Evolutionary conservation across 2,113 vertebrate genomes (phyloP).

Genomic region (Amblyopsis rosae): DNA sequence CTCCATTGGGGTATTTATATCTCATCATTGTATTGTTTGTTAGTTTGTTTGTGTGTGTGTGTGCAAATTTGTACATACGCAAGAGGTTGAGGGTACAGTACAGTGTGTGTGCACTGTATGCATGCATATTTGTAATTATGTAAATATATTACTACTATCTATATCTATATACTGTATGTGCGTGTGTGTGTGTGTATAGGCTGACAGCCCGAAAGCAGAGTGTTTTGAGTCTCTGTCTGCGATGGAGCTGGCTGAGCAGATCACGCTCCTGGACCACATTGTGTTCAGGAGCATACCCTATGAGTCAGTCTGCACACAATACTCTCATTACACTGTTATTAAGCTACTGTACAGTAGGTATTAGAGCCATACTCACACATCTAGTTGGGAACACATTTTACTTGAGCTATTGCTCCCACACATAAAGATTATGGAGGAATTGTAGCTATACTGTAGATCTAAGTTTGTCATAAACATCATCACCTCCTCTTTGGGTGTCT

Average conservation of each 20-base stretch:
- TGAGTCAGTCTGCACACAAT: constrained; percentile 81
- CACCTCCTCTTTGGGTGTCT: no score
- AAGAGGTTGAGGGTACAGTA: no score
- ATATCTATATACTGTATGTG: not conserved
- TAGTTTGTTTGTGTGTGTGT: constrained; percentile 7
- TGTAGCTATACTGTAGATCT: no score
- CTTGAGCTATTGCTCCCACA: no score
- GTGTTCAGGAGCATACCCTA: constrained; percentile 97
- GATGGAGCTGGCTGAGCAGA: constrained; percentile 97
- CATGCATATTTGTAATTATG: not conserved
- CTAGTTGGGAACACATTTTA: no score
- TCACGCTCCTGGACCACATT: constrained; percentile 93
- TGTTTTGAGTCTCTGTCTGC: constrained; percentile 93
- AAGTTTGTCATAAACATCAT: no score
- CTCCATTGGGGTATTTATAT: constrained; percentile 40
- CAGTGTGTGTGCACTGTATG: not conserved
- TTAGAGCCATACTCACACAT: no score
- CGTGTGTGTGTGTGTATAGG: constrained; percentile 64
- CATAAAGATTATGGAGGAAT: no score
- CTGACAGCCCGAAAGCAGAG: constrained; percentile 85
- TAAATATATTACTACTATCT: not conserved
- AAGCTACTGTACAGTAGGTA: not conserved
- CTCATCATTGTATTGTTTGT: constrained; percentile 19
- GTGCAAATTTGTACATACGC: not conserved
- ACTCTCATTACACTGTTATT: not conserved